A percentile compares a stretch with the other conserved stretches of the same genome.
Evolutionary conservation across 2,797 vertebrate species (phyloP).

Genomic region (Acridotheres tristis): DNA sequence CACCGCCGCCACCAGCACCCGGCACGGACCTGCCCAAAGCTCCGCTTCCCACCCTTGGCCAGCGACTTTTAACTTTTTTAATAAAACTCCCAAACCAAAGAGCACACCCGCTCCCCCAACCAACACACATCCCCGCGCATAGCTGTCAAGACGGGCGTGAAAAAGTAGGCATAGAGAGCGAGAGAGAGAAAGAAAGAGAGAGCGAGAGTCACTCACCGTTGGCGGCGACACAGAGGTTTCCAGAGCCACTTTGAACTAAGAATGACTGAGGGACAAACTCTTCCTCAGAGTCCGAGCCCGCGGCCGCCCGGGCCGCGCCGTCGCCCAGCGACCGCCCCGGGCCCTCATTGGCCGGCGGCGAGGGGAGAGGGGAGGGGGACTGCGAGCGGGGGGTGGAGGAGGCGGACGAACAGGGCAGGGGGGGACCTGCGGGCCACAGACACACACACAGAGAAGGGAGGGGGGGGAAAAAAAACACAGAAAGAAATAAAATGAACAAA

Average conservation of each 20-base stretch:
- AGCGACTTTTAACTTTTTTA: too few relatives aligned
- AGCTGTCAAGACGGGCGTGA: neutral
- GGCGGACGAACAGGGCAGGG: conserved; percentile 92
- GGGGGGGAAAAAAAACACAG: neutral
- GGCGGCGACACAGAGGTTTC: conserved; percentile 85
- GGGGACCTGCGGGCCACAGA: conserved; percentile 94
- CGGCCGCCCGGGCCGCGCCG: conserved; percentile 91
- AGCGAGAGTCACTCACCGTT: conserved; percentile 88
- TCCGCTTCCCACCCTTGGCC: rapidly evolving
- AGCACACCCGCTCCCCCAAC: neutral
- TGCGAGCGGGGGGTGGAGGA: conserved; percentile 92
- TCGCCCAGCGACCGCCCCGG: conserved; percentile 98
- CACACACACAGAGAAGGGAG: conserved; percentile 24
- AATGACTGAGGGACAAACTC: conserved; percentile 97
- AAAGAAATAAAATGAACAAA: conserved; percentile 6
- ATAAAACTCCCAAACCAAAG: neutral
- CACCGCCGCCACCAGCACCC: neutral
- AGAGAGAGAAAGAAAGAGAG: neutral
- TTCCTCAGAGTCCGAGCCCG: conserved; percentile 97
- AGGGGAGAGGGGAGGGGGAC: conserved; percentile 90
- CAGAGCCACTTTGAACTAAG: conserved; percentile 97
- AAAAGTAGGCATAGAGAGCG: conserved; percentile 64
- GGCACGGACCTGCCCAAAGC: neutral
- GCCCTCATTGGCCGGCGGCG: conserved; percentile 92
- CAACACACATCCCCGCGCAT: neutral